A percentile compares a stretch with the other conserved stretches of the same genome.
Evolutionary conservation across 2,797 vertebrate genomes (phyloP).

Genomic region (Poeciliopsis gracilis): DNA sequence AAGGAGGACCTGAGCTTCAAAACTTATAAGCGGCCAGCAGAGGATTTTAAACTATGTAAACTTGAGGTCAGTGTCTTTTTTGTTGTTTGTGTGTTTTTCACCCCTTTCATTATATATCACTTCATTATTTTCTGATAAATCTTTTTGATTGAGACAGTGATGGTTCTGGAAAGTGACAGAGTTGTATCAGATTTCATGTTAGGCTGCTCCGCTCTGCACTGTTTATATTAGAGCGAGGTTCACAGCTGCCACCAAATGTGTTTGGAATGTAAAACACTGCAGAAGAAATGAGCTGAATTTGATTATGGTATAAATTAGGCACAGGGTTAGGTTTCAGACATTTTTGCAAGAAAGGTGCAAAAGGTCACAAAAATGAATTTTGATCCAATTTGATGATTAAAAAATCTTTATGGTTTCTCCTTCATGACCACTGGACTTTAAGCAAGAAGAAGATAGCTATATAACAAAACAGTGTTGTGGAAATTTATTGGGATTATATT

Average conservation of each 20-base stretch:
- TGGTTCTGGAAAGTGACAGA: neutral
- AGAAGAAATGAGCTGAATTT: neutral
- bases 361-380: constrained; percentile 5
- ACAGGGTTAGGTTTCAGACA: neutral
- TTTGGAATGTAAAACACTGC: neutral
- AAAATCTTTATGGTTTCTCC: neutral
- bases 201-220: neutral
- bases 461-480: neutral
- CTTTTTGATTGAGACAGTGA: neutral
- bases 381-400: neutral
- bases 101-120: neutral
- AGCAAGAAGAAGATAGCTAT: neutral
- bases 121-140: neutral
- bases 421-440: neutral
- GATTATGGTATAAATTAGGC: neutral
- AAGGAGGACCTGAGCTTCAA: constrained; percentile 31
- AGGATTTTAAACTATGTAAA: constrained; percentile 54
- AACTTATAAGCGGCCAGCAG: neutral
- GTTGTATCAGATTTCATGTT: constrained; percentile 2
- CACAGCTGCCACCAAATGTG: neutral
- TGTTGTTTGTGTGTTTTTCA: neutral
- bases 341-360: neutral
- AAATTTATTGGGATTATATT: neutral
- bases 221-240: neutral
- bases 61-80: constrained; percentile 67